Evolutionary conservation across 2,888 invertebrate genomes (phyloP).

Genomic region (Lissonota sp.): DNA sequence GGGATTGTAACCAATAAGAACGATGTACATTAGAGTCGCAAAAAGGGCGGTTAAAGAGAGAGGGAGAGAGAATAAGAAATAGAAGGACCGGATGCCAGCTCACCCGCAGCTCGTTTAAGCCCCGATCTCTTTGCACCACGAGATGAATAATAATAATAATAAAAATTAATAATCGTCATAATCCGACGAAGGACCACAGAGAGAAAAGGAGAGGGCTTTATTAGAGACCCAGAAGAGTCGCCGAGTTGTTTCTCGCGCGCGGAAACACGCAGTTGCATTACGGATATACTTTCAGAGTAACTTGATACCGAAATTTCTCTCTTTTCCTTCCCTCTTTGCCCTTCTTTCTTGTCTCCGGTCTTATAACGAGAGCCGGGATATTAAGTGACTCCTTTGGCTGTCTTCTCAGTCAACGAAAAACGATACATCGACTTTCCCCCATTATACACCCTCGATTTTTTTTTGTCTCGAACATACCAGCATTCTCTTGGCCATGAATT

Average conservation of each 20-base stretch:
- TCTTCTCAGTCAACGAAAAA: slow-evolving; percentile 61
- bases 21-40: background rate
- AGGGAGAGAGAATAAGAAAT: slow-evolving; percentile 28
- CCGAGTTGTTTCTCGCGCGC: slow-evolving; percentile 20
- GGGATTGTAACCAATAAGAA: slow-evolving; percentile 2
- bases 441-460: background rate
- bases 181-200: slow-evolving; percentile 46
- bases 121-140: slow-evolving; percentile 54
- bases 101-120: slow-evolving; percentile 82
- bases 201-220: slow-evolving; percentile 18
- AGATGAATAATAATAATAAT: slow-evolving; percentile 39
- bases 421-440: slow-evolving; percentile 62
- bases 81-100: slow-evolving; percentile 69
- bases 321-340: slow-evolving; percentile 13
- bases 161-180: slow-evolving; percentile 62
- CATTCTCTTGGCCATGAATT: too few species aligned
- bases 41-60: slow-evolving; percentile 27
- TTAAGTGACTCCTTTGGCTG: slow-evolving; percentile 78
- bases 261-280: slow-evolving; percentile 72
- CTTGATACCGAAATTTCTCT: slow-evolving; percentile 79
- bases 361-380: slow-evolving; percentile 68
- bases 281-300: slow-evolving; percentile 71
- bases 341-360: background rate
- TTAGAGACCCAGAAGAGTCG: background rate
- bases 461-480: too few species aligned